Percentiles rank a stretch among this genome's conserved stretches.
These are phyloP conservation scores for Saccostrea echinata DNA, from an alignment of 1,140 invertebrate genomes.

Conservation along the genomic window DNA sequence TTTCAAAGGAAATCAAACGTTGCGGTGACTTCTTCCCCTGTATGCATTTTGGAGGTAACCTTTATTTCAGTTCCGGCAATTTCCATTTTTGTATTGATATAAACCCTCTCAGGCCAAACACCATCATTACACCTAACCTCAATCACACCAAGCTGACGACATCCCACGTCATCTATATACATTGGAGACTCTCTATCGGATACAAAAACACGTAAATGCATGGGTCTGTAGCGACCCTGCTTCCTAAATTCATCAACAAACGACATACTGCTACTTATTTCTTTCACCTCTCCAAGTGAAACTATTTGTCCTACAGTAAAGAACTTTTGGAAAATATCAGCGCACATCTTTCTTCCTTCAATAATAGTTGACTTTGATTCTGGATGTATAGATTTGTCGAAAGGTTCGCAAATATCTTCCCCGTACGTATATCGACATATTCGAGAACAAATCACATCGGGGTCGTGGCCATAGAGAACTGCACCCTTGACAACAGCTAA, in stretches of 20 bases:
- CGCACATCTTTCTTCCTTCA: background rate
- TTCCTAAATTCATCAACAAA: background rate
- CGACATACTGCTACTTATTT: background rate
- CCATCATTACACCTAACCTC: background rate
- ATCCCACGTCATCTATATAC: slow-evolving; percentile 28
- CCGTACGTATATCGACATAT: slow-evolving; percentile 47
- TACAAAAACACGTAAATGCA: background rate
- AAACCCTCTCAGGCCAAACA: background rate
- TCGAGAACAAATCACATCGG: slow-evolving; percentile 29
- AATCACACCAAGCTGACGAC: slow-evolving; percentile 18
- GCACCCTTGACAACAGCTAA: slow-evolving; percentile 35
- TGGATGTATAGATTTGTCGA: background rate
- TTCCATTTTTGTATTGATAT: slow-evolving; percentile 2
- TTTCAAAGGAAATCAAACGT: slow-evolving; percentile 22
- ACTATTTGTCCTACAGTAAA: slow-evolving; percentile 4
- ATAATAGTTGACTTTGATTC: background rate
- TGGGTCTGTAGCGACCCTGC: background rate
- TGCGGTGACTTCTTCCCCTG: slow-evolving; percentile 19
- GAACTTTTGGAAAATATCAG: background rate
- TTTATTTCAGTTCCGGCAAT: slow-evolving; percentile 40
- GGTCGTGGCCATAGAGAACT: slow-evolving; percentile 42
- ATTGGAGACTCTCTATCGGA: background rate
- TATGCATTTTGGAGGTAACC: background rate
- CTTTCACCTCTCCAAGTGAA: background rate
- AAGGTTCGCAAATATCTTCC: background rate